Percentiles rank a stretch among this genome's conserved stretches.
Conservation (phyloP, 2,888 invertebrate species). For the Acanthacorydalis orientalis region DNA sequence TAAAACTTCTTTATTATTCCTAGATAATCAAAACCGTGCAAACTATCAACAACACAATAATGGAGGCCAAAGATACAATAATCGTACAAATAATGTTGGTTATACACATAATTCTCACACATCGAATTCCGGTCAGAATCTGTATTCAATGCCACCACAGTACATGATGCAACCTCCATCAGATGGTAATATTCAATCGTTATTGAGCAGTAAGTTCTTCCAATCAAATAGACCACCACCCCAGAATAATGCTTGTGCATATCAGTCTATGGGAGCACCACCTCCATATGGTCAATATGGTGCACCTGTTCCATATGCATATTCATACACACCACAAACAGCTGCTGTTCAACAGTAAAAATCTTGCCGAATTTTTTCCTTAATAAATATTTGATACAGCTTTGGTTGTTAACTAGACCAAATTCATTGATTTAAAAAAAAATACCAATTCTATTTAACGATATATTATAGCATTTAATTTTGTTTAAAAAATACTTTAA, state of each 20-base stretch:
- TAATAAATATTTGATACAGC: not conserved
- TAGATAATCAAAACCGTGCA: constrained; percentile 14
- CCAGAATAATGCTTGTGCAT: constrained; percentile 37
- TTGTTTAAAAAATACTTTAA: too few relatives aligned
- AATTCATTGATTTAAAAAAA: not conserved
- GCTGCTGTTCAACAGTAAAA: constrained; percentile 53
- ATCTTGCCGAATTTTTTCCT: not conserved
- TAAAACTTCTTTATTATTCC: not conserved
- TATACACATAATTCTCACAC: constrained; percentile 12
- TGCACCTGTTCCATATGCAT: constrained; percentile 43
- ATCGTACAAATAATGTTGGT: constrained; percentile 12
- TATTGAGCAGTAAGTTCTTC: constrained; percentile 57
- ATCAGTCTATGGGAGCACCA: constrained; percentile 42
- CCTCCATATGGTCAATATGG: constrained; percentile 49
- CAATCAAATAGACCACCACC: constrained; percentile 43
- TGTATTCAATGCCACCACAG: constrained; percentile 26
- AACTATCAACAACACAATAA: constrained; percentile 12
- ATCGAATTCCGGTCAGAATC: constrained; percentile 14
- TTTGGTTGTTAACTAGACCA: not conserved
- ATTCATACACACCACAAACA: constrained; percentile 43
- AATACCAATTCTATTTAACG: not conserved
- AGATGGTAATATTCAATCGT: constrained; percentile 28
- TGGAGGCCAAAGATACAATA: constrained; percentile 12
- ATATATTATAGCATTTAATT: not conserved
- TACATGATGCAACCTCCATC: constrained; percentile 30